These are phyloP conservation scores for Vicugna pacos DNA, from an alignment of 2,113 vertebrate species.

Conservation along the genomic window DNA sequence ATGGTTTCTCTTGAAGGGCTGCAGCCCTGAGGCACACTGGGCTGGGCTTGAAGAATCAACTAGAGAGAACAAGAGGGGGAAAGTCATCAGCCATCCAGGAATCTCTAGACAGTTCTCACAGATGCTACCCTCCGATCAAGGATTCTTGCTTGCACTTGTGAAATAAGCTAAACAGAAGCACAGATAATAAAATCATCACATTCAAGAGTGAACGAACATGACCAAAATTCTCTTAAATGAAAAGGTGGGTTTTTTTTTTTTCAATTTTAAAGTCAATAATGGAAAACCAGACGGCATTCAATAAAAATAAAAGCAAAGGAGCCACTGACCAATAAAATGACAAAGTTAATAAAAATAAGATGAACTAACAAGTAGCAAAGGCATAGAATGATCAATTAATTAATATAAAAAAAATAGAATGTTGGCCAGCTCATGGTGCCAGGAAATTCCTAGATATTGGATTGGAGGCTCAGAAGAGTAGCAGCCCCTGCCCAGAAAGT, in stretches of 20 bases:
- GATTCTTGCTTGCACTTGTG: background rate
- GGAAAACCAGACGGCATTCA: background rate
- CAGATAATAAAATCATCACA: background rate
- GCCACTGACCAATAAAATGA: background rate
- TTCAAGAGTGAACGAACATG: background rate
- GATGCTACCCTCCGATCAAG: background rate
- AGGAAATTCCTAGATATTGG: background rate
- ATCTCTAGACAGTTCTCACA: background rate
- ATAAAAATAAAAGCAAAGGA: slow-evolving; percentile 30
- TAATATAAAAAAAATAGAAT: background rate
- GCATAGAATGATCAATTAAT: background rate
- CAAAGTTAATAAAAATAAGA: background rate
- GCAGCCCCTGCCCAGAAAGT: background rate
- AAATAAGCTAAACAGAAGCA: background rate
- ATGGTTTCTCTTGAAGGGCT: background rate
- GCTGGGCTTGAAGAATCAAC: background rate
- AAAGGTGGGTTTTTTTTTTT: background rate
- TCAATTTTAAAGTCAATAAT: background rate
- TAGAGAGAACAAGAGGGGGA: background rate
- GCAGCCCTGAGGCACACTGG: background rate
- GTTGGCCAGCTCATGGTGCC: background rate
- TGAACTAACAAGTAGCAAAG: background rate
- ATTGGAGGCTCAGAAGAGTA: background rate
- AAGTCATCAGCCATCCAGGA: background rate
- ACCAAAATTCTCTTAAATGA: background rate